phyloP scores from a whole-genome alignment of 2,888 invertebrate species.

The Hypselothyrea guttata region DNA sequence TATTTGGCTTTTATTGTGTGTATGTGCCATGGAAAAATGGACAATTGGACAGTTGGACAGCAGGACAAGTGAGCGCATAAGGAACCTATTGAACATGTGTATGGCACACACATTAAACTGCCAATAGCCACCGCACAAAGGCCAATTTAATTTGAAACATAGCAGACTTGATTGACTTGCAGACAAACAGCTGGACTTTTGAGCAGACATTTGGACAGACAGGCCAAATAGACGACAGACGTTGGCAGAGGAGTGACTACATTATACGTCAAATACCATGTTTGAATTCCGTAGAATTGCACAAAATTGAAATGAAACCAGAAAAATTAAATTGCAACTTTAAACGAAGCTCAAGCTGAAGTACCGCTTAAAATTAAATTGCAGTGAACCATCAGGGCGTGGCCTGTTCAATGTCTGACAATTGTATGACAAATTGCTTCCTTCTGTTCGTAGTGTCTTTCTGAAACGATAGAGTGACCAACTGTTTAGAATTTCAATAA shows the following conservation, averaged over 20 bases:
- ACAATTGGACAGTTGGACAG: conserved; percentile 38
- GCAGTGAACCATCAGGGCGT: conserved; percentile 30
- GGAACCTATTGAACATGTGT: conserved; percentile 48
- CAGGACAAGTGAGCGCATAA: conserved; percentile 35
- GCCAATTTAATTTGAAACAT: conserved; percentile 70
- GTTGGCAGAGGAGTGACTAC: conserved; percentile 37
- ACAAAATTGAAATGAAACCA: conserved; percentile 52
- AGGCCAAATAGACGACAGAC: no score
- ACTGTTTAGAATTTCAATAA: conserved; percentile 49
- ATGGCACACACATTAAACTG: conserved; percentile 55
- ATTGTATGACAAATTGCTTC: conserved; percentile 38
- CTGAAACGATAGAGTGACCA: conserved; percentile 44
- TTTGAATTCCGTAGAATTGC: conserved; percentile 58
- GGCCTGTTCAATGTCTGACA: conserved; percentile 39
- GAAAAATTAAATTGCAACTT: conserved; percentile 28
- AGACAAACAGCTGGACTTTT: conserved; percentile 9
- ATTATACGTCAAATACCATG: conserved; percentile 51
- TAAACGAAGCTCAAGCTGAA: conserved; percentile 19
- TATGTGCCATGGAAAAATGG: conserved; percentile 40
- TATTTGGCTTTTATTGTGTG: conserved; percentile 70
- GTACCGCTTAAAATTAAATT: conserved; percentile 52
- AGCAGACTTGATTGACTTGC: conserved; percentile 14
- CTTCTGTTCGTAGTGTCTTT: conserved; percentile 1
- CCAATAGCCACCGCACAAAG: conserved; percentile 58
- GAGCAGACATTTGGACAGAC: conserved; percentile 9